Conservation (phyloP, 2,113 vertebrate genomes). For the Psettodes erumei region DNA sequence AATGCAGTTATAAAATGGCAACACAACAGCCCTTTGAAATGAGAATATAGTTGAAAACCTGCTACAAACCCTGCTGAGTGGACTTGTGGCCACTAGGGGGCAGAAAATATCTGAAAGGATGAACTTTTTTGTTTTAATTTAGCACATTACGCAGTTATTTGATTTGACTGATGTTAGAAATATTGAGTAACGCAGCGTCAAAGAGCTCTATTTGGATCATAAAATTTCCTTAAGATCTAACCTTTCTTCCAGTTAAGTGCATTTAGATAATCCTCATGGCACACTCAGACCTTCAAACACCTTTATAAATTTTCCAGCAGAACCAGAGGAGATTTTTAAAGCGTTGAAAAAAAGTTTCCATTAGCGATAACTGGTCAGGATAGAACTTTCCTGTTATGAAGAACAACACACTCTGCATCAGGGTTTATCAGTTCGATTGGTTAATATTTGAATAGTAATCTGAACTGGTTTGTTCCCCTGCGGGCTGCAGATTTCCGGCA, state of each 20-base stretch:
- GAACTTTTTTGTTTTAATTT: too few relatives aligned
- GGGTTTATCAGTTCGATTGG: not conserved
- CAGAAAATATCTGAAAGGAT: too few relatives aligned
- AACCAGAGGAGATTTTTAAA: not conserved
- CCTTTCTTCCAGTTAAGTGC: accelerated
- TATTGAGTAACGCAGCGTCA: too few relatives aligned
- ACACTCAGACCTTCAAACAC: not conserved
- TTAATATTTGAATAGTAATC: conserved; percentile 32
- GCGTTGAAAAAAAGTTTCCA: conserved; percentile 29
- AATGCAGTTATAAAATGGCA: not conserved
- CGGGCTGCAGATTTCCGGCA: conserved; percentile 10
- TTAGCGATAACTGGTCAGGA: not conserved
- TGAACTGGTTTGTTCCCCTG: conserved; percentile 20
- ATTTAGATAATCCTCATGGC: not conserved
- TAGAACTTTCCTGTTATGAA: conserved; percentile 28
- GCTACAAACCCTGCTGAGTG: not conserved
- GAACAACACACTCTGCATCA: conserved; percentile 31
- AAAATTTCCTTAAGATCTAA: not conserved
- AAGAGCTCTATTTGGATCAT: too few relatives aligned
- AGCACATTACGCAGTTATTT: too few relatives aligned
- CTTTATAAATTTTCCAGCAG: not conserved
- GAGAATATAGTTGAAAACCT: not conserved
- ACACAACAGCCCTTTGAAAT: not conserved
- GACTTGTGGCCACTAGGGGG: not conserved
- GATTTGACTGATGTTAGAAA: too few relatives aligned